Conservation (phyloP, 1,140 invertebrate species). For the Lamellibrachia luymesi region DNA sequence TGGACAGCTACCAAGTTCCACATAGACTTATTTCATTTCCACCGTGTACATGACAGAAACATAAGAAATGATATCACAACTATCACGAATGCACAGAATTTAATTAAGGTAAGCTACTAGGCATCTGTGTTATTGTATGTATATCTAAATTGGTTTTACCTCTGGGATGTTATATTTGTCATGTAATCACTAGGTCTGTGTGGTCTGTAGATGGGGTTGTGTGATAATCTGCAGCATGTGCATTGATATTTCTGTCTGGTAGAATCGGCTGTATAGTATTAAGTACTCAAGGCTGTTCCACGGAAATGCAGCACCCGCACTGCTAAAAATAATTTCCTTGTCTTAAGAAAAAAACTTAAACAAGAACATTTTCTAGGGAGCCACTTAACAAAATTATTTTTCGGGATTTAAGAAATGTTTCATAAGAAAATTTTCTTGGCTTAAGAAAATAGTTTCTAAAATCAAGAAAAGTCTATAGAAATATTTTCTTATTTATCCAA, state of each 20-base stretch:
- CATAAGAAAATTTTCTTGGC: no score
- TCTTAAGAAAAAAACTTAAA: no score
- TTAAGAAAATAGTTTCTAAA: no score
- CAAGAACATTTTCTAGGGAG: no score
- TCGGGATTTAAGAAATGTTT: no score
- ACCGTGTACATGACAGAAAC: not conserved
- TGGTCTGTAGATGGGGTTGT: not conserved
- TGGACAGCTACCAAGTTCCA: not conserved
- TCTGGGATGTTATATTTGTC: not conserved
- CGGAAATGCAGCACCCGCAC: no score
- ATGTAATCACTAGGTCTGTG: not conserved
- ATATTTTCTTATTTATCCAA: no score
- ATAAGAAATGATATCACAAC: not conserved
- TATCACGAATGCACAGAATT: not conserved
- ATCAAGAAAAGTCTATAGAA: no score
- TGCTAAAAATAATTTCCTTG: no score
- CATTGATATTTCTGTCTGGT: not conserved
- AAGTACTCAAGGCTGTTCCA: not conserved
- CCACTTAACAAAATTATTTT: no score
- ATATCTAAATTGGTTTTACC: not conserved
- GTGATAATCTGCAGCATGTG: not conserved
- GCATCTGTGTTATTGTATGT: not conserved
- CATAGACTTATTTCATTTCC: not conserved
- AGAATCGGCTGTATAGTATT: not conserved
- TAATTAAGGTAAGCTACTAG: not conserved